Evolutionary conservation across 2,113 vertebrate species (phyloP).

Genomic region (Sinocyclocheilus anophthalmus): DNA sequence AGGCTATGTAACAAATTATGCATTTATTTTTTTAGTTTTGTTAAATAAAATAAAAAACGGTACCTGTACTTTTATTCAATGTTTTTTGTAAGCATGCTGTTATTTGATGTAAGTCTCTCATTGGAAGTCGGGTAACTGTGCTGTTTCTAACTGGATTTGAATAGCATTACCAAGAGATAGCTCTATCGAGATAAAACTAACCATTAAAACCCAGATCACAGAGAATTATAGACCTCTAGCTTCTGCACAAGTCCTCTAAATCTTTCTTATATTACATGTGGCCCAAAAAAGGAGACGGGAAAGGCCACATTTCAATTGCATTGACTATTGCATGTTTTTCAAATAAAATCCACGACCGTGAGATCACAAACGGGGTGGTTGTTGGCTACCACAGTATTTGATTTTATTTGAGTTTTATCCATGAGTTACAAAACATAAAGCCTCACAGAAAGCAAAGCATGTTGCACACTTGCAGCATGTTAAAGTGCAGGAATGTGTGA

Average conservation of each 20-base stretch:
- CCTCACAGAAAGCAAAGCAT: neutral
- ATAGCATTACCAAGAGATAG: constrained; percentile 17
- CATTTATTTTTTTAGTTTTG: neutral
- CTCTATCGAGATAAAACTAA: constrained; percentile 67
- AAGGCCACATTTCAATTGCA: constrained; percentile 34
- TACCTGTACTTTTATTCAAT: neutral
- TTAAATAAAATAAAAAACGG: neutral
- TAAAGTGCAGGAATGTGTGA: constrained; percentile 21
- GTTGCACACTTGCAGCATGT: neutral
- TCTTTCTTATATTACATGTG: constrained; percentile 74
- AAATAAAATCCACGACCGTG: neutral
- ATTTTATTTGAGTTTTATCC: constrained; percentile 38
- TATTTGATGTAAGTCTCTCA: neutral
- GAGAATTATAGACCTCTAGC: constrained; percentile 55
- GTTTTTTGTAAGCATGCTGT: neutral
- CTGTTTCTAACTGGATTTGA: constrained; percentile 5
- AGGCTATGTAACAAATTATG: neutral
- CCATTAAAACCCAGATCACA: constrained; percentile 54
- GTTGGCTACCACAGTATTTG: neutral
- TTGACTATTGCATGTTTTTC: neutral
- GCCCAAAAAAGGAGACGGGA: constrained; percentile 45
- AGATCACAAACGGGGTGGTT: neutral
- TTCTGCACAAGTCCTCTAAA: constrained; percentile 60
- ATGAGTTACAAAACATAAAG: neutral
- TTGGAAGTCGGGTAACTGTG: neutral